Conservation (phyloP, 2,888 invertebrate species). For the Amiota mariae region DNA sequence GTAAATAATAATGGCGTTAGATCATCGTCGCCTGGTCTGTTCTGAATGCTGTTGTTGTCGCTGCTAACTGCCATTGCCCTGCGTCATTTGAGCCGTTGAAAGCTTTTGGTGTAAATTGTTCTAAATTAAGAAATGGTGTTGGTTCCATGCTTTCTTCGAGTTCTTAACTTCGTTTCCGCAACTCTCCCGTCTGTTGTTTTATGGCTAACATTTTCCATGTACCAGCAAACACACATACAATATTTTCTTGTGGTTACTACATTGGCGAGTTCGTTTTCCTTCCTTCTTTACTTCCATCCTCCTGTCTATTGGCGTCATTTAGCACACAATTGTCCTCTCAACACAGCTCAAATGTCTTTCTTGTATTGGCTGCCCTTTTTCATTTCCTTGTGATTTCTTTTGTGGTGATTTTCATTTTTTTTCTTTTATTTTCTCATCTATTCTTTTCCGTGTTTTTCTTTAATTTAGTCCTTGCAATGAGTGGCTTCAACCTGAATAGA, state of each 20-base stretch:
- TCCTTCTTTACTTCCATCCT: neutral
- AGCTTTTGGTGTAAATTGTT: slow-evolving; percentile 66
- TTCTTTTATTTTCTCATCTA: neutral
- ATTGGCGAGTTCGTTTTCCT: neutral
- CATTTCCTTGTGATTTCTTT: slow-evolving; percentile 43
- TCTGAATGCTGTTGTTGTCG: neutral
- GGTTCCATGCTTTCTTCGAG: slow-evolving; percentile 10
- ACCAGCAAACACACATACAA: slow-evolving; percentile 61
- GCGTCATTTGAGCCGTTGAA: slow-evolving; percentile 65
- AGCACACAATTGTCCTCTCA: slow-evolving; percentile 1
- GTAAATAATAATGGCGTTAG: slow-evolving; percentile 65
- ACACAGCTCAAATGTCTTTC: neutral
- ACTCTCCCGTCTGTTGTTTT: slow-evolving; percentile 58
- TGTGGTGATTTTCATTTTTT: slow-evolving; percentile 48
- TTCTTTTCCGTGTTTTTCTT: slow-evolving; percentile 54
- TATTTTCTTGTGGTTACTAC: slow-evolving; percentile 38
- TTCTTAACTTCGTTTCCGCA: neutral
- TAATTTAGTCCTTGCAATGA: slow-evolving; percentile 58
- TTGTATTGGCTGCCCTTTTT: neutral
- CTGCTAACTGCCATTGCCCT: slow-evolving; percentile 35
- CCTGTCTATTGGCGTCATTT: neutral
- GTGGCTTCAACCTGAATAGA: slow-evolving; percentile 49
- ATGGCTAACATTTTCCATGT: slow-evolving; percentile 63
- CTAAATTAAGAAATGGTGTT: slow-evolving; percentile 68
- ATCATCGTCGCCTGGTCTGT: slow-evolving; percentile 59